Evolutionary conservation across 2,797 vertebrate species (phyloP), one percentile per base, ranked within the genome.

Genomic region (Spheniscus humboldti): DNA sequence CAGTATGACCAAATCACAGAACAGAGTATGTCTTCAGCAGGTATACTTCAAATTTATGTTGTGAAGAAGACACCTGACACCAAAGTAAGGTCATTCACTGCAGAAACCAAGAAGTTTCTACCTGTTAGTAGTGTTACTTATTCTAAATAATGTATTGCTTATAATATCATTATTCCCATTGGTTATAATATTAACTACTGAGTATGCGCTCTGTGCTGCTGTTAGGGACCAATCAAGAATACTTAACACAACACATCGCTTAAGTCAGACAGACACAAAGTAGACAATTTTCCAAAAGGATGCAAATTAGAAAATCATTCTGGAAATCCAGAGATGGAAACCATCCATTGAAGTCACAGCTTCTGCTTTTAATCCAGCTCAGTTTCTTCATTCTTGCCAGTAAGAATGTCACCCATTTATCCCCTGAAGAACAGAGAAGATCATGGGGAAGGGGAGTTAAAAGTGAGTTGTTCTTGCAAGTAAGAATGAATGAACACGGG

Each of bases 331-430:
- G 72, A 66, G 13, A 15, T 6, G 6, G 53, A 84, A 87, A 43
- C 1, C 20, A 39, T 10, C 11, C 4, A 23, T 1, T 60, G 48
- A 60, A 2, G 0, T 81, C 33, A 37, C 8, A 56, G 8, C 7
- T 48, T 23, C 13, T 47, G 39, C 22, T 3, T 64, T 81, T 45
- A 75, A 68, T 57, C 13, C n/a, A 20, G 5, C 3, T 87, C 24
- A 13, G 3, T 37, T 22, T 79, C 59, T 59, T 53, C 6, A 30
- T 37, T 86, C 18, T 89, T 86, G 7, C 3, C 24, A 15, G 24
- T 30, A 43, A 50, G 20, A 66, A 53, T 18, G 7, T 48, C 18
- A 63, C 13, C 3, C 5, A 6, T 62, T 73, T 62, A 52, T 50
- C 3, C 2, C 6, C 10, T 4, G 9, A 53, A 60, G 31, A 74